These are phyloP conservation scores for Trissoscelio sp. DNA, from an alignment of 2,888 invertebrate species.

Conservation along the genomic window DNA sequence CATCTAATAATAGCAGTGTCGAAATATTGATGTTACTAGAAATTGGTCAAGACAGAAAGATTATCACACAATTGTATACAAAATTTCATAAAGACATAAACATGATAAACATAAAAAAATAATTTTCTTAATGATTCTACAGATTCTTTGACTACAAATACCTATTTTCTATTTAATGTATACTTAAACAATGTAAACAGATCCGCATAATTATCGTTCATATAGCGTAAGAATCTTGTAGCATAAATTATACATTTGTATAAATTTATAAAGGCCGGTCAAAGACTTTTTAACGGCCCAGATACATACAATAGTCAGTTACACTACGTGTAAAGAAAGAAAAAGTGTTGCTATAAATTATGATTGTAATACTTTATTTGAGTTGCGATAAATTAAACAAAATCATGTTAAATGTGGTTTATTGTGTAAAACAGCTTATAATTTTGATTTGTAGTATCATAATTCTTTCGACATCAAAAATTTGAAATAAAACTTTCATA, in stretches of 20 bases:
- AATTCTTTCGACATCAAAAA: constrained; percentile 58
- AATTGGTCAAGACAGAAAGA: constrained; percentile 1
- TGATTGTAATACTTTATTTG: constrained; percentile 37
- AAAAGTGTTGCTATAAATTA: constrained; percentile 47
- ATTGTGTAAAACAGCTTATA: constrained; percentile 59
- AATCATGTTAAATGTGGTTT: constrained; percentile 50
- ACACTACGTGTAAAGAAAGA: constrained; percentile 4
- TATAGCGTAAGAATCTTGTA: too few species aligned
- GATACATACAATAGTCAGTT: constrained; percentile 50
- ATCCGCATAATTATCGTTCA: too few species aligned
- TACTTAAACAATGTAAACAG: too few species aligned
- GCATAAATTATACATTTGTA: too few species aligned
- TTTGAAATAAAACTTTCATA: constrained; percentile 49
- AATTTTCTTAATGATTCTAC: too few species aligned
- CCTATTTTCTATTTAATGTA: too few species aligned
- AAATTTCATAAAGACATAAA: constrained; percentile 17
- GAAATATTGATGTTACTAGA: constrained; percentile 14
- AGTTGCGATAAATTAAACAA: constrained; percentile 50
- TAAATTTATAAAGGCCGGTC: constrained; percentile 11
- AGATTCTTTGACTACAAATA: too few species aligned
- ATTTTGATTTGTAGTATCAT: constrained; percentile 66
- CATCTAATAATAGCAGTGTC: constrained; percentile 2
- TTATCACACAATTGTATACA: constrained; percentile 33
- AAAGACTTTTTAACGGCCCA: constrained; percentile 1
- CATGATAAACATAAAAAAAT: constrained; percentile 16